A percentile compares a stretch with the other conserved stretches of the same genome.
Conservation (phyloP, 2,888 invertebrate species). For the Hyalella azteca region DNA sequence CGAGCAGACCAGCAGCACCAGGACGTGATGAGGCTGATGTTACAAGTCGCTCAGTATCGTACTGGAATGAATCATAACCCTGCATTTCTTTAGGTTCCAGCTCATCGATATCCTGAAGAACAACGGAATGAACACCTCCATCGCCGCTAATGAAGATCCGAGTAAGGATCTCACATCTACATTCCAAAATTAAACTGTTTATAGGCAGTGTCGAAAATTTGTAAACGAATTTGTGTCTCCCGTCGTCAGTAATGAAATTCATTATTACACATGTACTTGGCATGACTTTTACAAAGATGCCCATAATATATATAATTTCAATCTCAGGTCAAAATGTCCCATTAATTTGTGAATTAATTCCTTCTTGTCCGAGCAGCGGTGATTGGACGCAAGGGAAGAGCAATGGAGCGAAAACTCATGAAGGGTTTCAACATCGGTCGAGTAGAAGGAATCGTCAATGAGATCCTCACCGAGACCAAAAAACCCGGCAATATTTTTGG, state of each 20-base stretch:
- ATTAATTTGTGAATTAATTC: not conserved
- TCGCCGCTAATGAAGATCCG: slow-evolving; percentile 52
- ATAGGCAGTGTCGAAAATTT: not conserved
- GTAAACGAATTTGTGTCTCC: not conserved
- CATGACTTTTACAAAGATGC: not conserved
- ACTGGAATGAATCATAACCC: slow-evolving; percentile 70
- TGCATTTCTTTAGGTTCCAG: slow-evolving; percentile 72
- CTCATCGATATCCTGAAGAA: slow-evolving; percentile 87
- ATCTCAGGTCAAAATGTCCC: not conserved
- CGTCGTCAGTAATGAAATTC: not conserved
- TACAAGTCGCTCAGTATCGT: slow-evolving; percentile 86
- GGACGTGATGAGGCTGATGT: slow-evolving; percentile 83
- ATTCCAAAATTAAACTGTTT: too few species aligned
- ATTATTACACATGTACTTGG: not conserved
- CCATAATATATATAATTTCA: not conserved
- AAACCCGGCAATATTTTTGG: slow-evolving; percentile 78
- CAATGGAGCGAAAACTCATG: slow-evolving; percentile 82
- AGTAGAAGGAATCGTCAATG: slow-evolving; percentile 80
- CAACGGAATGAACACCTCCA: slow-evolving; percentile 75
- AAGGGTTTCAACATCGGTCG: slow-evolving; percentile 91
- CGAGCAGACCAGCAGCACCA: slow-evolving; percentile 62
- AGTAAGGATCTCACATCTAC: slow-evolving; percentile 45
- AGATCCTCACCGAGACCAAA: slow-evolving; percentile 73
- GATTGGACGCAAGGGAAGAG: slow-evolving; percentile 81
- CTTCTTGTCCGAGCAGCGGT: slow-evolving; percentile 67